Conservation (phyloP, 1,140 invertebrate genomes). For the Dinoponera quadriceps region DNA sequence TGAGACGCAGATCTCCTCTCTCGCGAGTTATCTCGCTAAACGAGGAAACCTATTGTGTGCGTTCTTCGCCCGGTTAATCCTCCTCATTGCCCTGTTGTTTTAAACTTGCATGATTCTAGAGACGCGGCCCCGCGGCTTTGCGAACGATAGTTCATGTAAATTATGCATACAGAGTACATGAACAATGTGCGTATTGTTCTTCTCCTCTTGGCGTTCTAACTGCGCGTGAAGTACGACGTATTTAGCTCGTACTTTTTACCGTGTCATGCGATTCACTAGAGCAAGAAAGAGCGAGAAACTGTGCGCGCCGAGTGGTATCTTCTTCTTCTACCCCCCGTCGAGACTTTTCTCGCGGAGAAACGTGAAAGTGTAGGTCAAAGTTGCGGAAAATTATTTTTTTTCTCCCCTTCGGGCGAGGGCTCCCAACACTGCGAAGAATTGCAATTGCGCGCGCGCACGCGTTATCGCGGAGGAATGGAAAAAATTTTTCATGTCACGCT, state of each 20-base stretch:
- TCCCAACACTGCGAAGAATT: too few species aligned
- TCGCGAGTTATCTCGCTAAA: not conserved
- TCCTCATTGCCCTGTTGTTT: slow-evolving; percentile 19
- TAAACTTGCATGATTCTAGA: slow-evolving; percentile 38
- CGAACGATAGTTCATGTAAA: slow-evolving; percentile 58
- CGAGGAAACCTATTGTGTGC: not conserved
- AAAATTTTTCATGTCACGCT: not conserved
- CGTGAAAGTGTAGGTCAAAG: not conserved
- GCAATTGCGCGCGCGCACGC: too few species aligned
- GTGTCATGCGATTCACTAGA: slow-evolving; percentile 33
- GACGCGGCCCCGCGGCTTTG: slow-evolving; percentile 17
- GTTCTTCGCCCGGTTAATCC: not conserved
- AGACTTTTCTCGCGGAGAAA: not conserved
- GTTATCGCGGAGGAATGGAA: not conserved
- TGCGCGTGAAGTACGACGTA: slow-evolving; percentile 34
- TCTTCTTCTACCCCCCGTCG: not conserved
- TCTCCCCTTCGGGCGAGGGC: not conserved
- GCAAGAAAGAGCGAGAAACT: slow-evolving; percentile 3
- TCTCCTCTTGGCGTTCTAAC: slow-evolving; percentile 11
- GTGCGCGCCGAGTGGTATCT: not conserved
- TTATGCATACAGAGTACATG: slow-evolving; percentile 49
- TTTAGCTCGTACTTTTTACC: slow-evolving; percentile 26
- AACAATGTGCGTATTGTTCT: slow-evolving; percentile 26
- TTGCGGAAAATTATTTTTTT: not conserved
- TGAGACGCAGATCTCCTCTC: not conserved